Conservation (phyloP, 2,113 vertebrate genomes). For the Albula goreensis region DNA sequence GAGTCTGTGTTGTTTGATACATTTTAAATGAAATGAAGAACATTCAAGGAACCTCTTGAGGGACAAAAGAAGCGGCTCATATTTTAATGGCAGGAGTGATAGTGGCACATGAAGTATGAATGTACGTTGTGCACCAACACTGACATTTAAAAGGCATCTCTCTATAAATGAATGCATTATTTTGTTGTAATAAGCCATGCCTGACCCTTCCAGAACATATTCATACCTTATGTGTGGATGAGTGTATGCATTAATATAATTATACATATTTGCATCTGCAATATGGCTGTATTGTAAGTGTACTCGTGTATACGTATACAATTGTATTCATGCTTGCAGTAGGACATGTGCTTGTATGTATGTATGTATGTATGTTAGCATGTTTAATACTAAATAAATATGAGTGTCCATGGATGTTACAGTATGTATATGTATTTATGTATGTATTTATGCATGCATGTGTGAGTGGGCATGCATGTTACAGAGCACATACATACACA, state of each 20-base stretch:
- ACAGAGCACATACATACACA: background rate
- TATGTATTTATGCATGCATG: background rate
- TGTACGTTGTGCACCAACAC: background rate
- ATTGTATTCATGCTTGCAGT: too few species aligned
- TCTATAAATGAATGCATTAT: background rate
- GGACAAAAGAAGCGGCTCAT: background rate
- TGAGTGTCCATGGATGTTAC: background rate
- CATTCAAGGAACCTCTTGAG: background rate
- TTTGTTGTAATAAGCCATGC: background rate
- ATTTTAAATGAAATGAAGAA: too few species aligned
- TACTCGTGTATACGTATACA: background rate
- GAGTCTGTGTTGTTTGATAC: background rate
- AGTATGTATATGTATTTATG: background rate
- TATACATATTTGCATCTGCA: background rate
- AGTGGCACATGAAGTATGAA: background rate
- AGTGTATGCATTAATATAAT: background rate
- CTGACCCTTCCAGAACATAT: background rate
- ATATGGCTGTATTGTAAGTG: background rate
- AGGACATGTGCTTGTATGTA: conserved; percentile 30
- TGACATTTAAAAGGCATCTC: background rate
- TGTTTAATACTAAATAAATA: background rate
- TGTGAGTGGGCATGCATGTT: background rate
- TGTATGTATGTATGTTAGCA: background rate
- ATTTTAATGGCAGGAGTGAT: background rate
- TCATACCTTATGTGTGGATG: background rate